Conservation (phyloP, 2,797 vertebrate species). For the Dermochelys coriacea region DNA sequence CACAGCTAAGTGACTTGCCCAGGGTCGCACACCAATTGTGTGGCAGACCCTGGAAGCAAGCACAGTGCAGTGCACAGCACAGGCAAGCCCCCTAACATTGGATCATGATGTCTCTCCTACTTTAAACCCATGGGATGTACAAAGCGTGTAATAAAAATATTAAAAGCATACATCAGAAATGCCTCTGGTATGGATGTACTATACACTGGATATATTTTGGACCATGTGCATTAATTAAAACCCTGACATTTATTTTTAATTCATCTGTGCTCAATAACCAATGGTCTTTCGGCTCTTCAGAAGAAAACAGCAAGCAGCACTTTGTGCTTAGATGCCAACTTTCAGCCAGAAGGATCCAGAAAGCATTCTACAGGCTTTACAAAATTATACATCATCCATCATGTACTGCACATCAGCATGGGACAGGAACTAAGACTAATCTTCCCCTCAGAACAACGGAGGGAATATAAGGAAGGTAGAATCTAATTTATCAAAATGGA, state of each 20-base stretch:
- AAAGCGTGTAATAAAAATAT: rapidly evolving
- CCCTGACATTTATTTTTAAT: background rate
- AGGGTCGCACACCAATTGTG: background rate
- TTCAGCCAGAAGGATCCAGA: background rate
- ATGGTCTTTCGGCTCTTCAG: background rate
- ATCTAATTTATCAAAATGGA: no score
- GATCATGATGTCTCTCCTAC: background rate
- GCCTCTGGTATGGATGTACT: background rate
- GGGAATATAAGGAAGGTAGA: no score
- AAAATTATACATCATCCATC: background rate
- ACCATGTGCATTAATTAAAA: background rate
- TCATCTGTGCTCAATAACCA: background rate
- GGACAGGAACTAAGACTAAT: no score
- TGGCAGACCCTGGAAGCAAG: background rate
- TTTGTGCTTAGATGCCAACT: background rate
- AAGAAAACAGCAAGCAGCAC: background rate
- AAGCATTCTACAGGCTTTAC: background rate
- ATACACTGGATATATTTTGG: background rate
- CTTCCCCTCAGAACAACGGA: no score
- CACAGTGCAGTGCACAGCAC: background rate
- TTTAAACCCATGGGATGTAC: background rate
- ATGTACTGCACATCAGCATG: no score
- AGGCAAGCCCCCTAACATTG: background rate
- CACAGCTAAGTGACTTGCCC: background rate
- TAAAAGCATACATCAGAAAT: background rate